Percentiles rank a stretch among this genome's conserved stretches.
Conservation (phyloP, 2,797 vertebrate species). For the Phoxinus dragarum region DNA sequence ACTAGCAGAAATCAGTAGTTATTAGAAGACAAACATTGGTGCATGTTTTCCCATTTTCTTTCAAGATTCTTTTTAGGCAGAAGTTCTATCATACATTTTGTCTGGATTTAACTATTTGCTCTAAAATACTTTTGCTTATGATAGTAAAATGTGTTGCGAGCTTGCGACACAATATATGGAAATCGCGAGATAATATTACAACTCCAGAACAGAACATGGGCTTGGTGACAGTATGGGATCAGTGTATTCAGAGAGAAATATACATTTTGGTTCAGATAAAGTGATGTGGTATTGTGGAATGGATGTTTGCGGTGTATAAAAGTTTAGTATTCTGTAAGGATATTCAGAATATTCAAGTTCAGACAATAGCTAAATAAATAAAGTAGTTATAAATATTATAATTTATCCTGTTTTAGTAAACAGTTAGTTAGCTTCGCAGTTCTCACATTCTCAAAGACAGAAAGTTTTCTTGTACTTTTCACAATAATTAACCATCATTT, state of each 20-base stretch:
- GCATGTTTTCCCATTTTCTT: background rate
- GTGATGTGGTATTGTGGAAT: background rate
- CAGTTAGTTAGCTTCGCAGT: background rate
- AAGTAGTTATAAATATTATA: too few relatives aligned
- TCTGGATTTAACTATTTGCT: background rate
- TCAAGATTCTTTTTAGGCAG: background rate
- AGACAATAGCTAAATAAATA: background rate
- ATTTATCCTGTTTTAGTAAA: background rate
- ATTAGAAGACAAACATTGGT: background rate
- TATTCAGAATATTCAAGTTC: background rate
- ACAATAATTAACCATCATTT: background rate
- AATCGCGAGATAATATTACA: background rate
- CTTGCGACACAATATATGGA: background rate
- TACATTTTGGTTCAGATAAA: background rate
- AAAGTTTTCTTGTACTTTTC: slow-evolving; percentile 3
- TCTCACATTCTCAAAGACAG: slow-evolving; percentile 4
- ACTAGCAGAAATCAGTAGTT: background rate
- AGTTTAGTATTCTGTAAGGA: background rate
- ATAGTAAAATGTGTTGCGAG: background rate
- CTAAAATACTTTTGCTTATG: background rate
- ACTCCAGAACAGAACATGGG: background rate
- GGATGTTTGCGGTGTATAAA: background rate
- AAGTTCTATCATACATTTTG: background rate
- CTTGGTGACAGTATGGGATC: background rate
- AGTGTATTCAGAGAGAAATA: background rate